Evolutionary conservation across 2,888 invertebrate species (phyloP).

Genomic region (Pediacus dermestoides): DNA sequence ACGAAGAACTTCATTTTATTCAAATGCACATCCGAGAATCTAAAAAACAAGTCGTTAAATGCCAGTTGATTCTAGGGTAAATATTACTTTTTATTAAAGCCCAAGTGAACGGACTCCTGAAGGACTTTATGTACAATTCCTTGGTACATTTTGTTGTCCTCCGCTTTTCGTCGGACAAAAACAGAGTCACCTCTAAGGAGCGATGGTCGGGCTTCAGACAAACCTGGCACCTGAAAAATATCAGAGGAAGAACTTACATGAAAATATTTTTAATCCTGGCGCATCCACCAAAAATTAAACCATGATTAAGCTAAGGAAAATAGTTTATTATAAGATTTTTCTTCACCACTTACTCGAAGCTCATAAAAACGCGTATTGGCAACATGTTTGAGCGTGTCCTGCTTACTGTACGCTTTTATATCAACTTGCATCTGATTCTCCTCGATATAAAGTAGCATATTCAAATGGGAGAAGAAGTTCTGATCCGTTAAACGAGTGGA

Average conservation of each 20-base stretch:
- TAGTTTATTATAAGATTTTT: too few relatives aligned
- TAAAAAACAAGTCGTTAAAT: slow-evolving; percentile 16
- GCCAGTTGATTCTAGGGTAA: background rate
- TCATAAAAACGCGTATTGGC: too few relatives aligned
- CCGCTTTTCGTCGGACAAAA: slow-evolving; percentile 5
- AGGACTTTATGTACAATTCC: slow-evolving; percentile 36
- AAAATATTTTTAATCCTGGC: too few relatives aligned
- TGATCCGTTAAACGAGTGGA: slow-evolving; percentile 18
- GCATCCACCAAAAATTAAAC: too few relatives aligned
- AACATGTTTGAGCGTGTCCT: too few relatives aligned
- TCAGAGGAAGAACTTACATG: too few relatives aligned
- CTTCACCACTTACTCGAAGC: too few relatives aligned
- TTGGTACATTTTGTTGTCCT: slow-evolving; percentile 26
- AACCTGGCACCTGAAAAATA: slow-evolving; percentile 38
- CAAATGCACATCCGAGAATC: slow-evolving; percentile 15
- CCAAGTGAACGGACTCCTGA: slow-evolving; percentile 31
- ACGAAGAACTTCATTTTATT: slow-evolving; percentile 32
- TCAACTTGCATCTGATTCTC: slow-evolving; percentile 39
- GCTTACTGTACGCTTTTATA: slow-evolving; percentile 38
- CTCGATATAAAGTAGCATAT: slow-evolving; percentile 37
- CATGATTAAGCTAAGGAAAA: too few relatives aligned
- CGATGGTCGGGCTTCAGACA: slow-evolving; percentile 45
- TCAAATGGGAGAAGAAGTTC: slow-evolving; percentile 32
- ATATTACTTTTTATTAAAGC: slow-evolving; percentile 32
- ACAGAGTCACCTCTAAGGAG: slow-evolving; percentile 39